A percentile compares a stretch with the other conserved stretches of the same genome.
Evolutionary conservation across 2,888 invertebrate genomes (phyloP).

Genomic region (Drosophila subsilvestris): DNA sequence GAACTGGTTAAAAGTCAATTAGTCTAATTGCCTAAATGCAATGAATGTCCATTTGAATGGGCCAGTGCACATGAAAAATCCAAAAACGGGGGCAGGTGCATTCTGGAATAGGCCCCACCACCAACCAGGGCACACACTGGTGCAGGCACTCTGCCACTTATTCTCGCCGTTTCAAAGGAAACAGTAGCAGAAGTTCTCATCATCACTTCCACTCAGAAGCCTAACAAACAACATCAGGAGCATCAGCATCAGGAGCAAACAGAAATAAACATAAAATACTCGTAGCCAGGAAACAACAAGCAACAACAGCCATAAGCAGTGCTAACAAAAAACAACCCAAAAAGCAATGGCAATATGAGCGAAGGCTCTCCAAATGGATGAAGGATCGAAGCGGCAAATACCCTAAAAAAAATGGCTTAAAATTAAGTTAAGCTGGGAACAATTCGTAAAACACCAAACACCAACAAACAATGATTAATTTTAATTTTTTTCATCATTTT

Average conservation of each 20-base stretch:
- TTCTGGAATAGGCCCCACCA: too few relatives aligned
- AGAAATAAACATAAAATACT: constrained; percentile 21
- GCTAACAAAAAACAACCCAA: background rate
- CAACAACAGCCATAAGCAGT: background rate
- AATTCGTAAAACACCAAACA: too few relatives aligned
- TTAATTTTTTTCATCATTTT: too few relatives aligned
- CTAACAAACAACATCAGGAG: constrained; percentile 52
- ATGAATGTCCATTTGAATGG: constrained; percentile 77
- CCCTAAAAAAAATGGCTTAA: background rate
- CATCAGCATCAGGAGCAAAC: constrained; percentile 36
- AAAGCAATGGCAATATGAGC: background rate
- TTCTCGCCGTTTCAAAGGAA: constrained; percentile 1
- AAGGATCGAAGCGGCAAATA: background rate
- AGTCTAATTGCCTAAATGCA: constrained; percentile 75
- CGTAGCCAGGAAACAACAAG: constrained; percentile 4
- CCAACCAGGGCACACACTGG: background rate
- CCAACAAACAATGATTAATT: too few relatives aligned
- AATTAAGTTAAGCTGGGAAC: too few relatives aligned
- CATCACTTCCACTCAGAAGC: constrained; percentile 57
- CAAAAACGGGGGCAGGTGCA: background rate
- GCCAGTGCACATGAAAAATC: constrained; percentile 63
- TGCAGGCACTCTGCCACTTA: background rate
- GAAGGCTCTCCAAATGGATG: background rate
- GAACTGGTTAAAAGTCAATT: constrained; percentile 76
- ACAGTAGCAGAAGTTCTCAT: constrained; percentile 54